Percentiles rank a stretch among this genome's conserved stretches.
phyloP scores from a whole-genome alignment of 1,140 invertebrate genomes.

The Teleopsis dalmanni region DNA sequence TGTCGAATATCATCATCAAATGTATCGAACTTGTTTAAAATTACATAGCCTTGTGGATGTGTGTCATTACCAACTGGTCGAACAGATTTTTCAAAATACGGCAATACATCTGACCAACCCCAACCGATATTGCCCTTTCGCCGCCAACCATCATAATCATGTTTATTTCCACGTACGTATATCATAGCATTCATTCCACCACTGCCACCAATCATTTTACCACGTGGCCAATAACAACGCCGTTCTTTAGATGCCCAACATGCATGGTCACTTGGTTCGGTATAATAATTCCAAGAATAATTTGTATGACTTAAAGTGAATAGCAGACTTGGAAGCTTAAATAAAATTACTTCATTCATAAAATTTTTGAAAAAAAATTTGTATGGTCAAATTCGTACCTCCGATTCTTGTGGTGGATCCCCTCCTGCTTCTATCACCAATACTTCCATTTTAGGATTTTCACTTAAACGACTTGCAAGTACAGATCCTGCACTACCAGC shows the following conservation, averaged over 20 bases:
- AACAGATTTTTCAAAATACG: slow-evolving; percentile 82
- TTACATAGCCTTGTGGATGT: too few species aligned
- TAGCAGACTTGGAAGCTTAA: slow-evolving; percentile 49
- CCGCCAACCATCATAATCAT: slow-evolving; percentile 88
- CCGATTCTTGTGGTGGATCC: slow-evolving; percentile 59
- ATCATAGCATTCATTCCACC: slow-evolving; percentile 84
- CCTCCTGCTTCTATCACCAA: slow-evolving; percentile 70
- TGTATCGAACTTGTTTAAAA: too few species aligned
- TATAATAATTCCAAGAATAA: slow-evolving; percentile 48
- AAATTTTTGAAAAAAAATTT: too few species aligned
- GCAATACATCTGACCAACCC: slow-evolving; percentile 78
- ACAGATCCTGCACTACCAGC: slow-evolving; percentile 80
- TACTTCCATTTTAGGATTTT: slow-evolving; percentile 62
- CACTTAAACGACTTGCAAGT: slow-evolving; percentile 66
- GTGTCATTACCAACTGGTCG: too few species aligned
- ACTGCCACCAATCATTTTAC: slow-evolving; percentile 80
- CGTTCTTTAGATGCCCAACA: slow-evolving; percentile 77
- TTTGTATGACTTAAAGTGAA: neutral
- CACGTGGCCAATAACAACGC: slow-evolving; percentile 75
- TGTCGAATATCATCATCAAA: too few species aligned
- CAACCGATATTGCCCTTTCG: slow-evolving; percentile 79
- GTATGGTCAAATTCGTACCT: too few species aligned
- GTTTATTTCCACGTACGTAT: slow-evolving; percentile 82
- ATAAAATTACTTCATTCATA: too few species aligned
- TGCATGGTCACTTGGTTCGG: slow-evolving; percentile 74